phyloP scores from a whole-genome alignment of 1,140 invertebrate genomes.

The Nymphalis io region DNA sequence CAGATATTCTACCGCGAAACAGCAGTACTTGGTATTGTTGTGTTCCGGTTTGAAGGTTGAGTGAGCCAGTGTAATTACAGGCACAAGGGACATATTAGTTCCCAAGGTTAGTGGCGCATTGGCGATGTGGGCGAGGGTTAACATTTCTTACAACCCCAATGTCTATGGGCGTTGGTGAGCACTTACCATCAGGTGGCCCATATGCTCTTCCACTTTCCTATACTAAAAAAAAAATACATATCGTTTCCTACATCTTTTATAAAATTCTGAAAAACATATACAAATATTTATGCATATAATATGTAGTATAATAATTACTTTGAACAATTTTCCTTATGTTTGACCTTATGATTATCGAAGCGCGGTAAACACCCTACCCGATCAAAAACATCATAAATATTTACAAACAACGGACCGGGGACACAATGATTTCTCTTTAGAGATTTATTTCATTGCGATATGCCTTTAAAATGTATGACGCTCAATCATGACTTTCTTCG shows the following conservation, averaged over 20 bases:
- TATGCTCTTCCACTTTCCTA: no score
- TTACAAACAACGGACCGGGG: neutral
- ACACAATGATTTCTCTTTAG: constrained; percentile 5
- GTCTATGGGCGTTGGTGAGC: no score
- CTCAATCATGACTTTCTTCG: neutral
- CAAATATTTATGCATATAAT: neutral
- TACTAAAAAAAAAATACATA: no score
- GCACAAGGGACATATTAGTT: no score
- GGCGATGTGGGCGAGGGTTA: no score
- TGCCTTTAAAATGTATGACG: neutral
- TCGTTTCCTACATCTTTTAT: neutral
- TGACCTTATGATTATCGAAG: constrained; percentile 1
- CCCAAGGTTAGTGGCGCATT: no score
- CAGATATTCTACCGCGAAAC: no score
- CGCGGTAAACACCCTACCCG: neutral
- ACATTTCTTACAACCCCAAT: no score
- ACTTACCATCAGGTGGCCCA: no score
- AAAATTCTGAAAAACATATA: neutral
- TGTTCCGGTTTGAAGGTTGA: no score
- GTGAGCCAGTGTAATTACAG: no score
- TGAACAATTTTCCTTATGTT: neutral
- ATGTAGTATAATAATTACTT: neutral
- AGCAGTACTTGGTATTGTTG: no score
- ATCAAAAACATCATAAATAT: constrained; percentile 3
- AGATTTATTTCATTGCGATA: neutral